Conservation (phyloP, 2,113 vertebrate genomes). For the Synchiropus splendidus region DNA sequence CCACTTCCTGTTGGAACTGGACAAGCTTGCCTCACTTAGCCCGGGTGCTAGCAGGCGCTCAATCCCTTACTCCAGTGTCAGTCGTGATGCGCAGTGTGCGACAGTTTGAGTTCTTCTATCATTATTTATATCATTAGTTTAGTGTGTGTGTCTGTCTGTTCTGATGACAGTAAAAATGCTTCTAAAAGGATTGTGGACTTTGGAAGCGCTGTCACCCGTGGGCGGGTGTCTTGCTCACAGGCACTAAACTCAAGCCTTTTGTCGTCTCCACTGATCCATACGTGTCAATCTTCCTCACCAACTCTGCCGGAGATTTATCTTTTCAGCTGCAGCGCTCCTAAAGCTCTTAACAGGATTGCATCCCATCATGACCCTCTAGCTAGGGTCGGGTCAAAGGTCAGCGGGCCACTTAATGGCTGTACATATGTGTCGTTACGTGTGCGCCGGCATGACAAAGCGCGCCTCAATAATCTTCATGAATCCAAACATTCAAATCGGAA, state of each 20-base stretch:
- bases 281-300: background rate
- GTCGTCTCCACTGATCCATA: background rate
- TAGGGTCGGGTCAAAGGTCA: slow-evolving; percentile 28
- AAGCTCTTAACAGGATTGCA: slow-evolving; percentile 52
- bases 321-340: slow-evolving; percentile 25
- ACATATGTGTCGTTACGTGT: slow-evolving; percentile 1
- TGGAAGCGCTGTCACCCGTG: slow-evolving; percentile 1
- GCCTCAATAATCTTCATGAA: no score
- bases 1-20: no score
- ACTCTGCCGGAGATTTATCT: slow-evolving; percentile 25
- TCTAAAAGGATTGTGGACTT: slow-evolving; percentile 1
- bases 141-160: no score
- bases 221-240: background rate
- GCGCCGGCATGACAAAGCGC: slow-evolving; percentile 2
- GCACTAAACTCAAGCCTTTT: no score
- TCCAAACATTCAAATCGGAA: no score
- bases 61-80: no score
- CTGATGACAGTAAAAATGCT: background rate
- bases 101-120: no score
- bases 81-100: no score
- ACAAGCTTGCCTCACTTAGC: no score
- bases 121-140: no score
- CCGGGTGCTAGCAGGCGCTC: no score
- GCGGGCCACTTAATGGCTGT: slow-evolving; percentile 19
- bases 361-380: slow-evolving; percentile 27